Evolutionary conservation across 2,888 invertebrate genomes (phyloP), one percentile per base, ranked within the genome.

Genomic region (Schrankia costaestrigalis): DNA sequence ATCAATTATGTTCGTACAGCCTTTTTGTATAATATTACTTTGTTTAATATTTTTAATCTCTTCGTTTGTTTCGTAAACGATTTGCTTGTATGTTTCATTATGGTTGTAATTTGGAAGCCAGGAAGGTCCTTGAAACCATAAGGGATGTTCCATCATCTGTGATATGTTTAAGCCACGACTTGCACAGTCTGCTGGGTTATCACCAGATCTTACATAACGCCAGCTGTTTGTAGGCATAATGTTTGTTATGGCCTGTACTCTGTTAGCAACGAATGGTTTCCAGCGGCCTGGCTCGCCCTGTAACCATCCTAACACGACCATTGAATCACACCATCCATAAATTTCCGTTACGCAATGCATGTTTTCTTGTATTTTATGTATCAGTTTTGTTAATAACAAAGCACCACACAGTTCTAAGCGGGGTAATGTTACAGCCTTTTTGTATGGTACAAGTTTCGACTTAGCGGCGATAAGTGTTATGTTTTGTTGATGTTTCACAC

Each of bases 231-330:
- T 4, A 11, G 26, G 11, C 3, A 27, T 23, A 3, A 15, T 14
- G 3, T 13, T 12, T 1, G 21, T 26, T 12, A 32, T 21, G n/a
- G 10, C 7, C 5, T 15, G 10, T 1, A 24, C 27, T 9, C 34
- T 9, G 5, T 34, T 34, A 0, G 27, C 12, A 1, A 34, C 34
- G 12, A n/a, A n/a, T n/a, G n/a, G n/a, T n/a, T n/a, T n/a, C n/a
- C n/a, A n/a, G n/a, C n/a, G n/a, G n/a, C n/a, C 13, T 14, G 26
- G n/a, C 1, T 26, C 5, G 8, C 26, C 23, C 9, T 26, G 26
- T 9, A 37, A 11, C 34, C 33, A 41, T 3, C 41, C 28, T 5
- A 34, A 33, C 6, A 27, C 9, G 2, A 13, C 31, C 7, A 26
- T 36, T 1, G 23, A 15, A n/a, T 27, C 22, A 1, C 8, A 6